A percentile compares a stretch with the other conserved stretches of the same genome.
phyloP scores from a whole-genome alignment of 2,113 vertebrate species.

The Aleadryas rufinucha region DNA sequence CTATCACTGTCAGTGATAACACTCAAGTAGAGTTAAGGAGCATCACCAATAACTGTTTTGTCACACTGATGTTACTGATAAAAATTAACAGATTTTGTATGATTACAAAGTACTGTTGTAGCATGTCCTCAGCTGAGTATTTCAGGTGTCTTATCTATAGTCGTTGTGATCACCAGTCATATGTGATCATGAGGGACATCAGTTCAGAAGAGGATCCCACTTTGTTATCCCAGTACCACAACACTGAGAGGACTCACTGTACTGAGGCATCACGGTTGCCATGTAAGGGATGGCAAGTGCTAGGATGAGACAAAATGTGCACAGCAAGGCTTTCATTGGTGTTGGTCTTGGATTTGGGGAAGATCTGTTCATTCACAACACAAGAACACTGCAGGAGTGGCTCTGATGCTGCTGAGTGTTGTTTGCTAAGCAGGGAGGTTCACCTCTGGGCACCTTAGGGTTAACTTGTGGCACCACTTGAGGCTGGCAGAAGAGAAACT shows the following conservation, averaged over 20 bases:
- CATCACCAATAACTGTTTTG: background rate
- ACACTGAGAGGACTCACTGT: rapidly evolving
- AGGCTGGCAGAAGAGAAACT: background rate
- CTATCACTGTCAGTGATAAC: background rate
- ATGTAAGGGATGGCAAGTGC: background rate
- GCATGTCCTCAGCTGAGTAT: background rate
- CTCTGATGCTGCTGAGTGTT: background rate
- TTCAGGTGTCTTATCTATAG: background rate
- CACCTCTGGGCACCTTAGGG: background rate
- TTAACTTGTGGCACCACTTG: background rate
- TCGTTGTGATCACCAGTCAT: background rate
- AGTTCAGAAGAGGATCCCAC: background rate
- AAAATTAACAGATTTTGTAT: background rate
- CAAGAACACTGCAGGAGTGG: background rate
- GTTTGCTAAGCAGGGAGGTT: background rate
- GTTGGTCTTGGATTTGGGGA: background rate
- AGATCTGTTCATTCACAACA: background rate
- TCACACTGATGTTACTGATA: background rate
- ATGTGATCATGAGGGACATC: background rate
- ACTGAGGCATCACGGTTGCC: background rate
- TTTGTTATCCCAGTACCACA: background rate
- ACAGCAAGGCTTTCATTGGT: background rate
- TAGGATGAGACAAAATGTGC: background rate
- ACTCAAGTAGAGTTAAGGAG: background rate
- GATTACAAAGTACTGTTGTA: background rate